Evolutionary conservation across 2,113 vertebrate genomes (phyloP).

Genomic region (Ginglymostoma cirratum): DNA sequence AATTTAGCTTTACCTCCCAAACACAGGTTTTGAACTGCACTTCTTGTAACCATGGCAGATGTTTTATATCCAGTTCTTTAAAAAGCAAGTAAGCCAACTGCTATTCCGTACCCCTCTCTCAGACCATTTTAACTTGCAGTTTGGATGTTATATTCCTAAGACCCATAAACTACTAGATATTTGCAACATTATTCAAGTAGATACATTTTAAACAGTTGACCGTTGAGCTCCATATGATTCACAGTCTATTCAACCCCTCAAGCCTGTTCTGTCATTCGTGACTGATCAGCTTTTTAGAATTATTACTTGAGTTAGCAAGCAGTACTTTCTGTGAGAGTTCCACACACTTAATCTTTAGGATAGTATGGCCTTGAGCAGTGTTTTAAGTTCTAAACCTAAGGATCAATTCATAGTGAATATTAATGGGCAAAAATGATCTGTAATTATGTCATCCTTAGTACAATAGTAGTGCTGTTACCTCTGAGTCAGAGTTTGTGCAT

Average conservation of each 20-base stretch:
- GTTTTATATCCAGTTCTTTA: too few species aligned
- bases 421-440: not conserved
- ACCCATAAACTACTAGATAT: too few species aligned
- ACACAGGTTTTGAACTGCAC: too few species aligned
- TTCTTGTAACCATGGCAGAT: too few species aligned
- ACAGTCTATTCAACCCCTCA: not conserved
- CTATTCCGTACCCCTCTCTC: too few species aligned
- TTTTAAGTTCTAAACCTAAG: not conserved
- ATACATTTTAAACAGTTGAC: not conserved
- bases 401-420: not conserved
- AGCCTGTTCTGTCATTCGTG: not conserved
- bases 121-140: too few species aligned
- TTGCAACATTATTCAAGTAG: too few species aligned
- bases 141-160: too few species aligned
- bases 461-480: not conserved
- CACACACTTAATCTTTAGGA: not conserved
- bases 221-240: not conserved
- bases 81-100: too few species aligned
- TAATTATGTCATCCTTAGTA: not conserved
- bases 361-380: not conserved
- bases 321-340: not conserved
- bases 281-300: not conserved
- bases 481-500: not conserved
- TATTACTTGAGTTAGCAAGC: not conserved
- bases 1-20: too few species aligned